Base-by-base conservation (phyloP, 2,113 vertebrate genomes). In the Pongo pygmaeus region DNA sequence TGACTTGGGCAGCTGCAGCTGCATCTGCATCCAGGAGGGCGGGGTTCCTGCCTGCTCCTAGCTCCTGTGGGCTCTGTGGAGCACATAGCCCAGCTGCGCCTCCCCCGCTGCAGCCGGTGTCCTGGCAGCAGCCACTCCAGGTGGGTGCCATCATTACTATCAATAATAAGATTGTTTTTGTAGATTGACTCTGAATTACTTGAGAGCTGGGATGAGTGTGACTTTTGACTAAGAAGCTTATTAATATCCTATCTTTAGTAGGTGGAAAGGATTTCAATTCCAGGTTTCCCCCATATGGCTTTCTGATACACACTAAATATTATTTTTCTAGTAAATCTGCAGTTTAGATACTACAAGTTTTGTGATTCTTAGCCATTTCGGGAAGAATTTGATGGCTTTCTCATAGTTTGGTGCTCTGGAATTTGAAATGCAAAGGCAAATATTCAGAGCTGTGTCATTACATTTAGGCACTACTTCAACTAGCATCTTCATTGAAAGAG, bases 371-470 rank as follows among this genome's bases (percentile, higher is more conserved):
- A n/a, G 20, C 40, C 8, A 75, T n/a, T 20, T 80, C 38, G 38
- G 67, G 6, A 89, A 89, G 72, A 95, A 78, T 30, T 55, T 40
- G 61, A 40, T 75, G 50, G 40, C 46, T 94, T 90, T 80, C n/a
- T 4, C 59, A 38, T 52, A 20, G 79, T 83, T 90, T 93, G 40
- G 13, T 57, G 61, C 12, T 94, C 27, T 83, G 70, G 50, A 84
- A 84, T 90, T 94, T 92, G 91, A 92, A 92, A 96, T 30, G 9
- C 43, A 59, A 85, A 93, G 16, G 52, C 32, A 67, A 1, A 1
- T 35, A 23, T 92, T 91, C 77, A 8, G 32, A 84, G 72, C 27
- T 43, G n/a, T 94, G 48, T 72, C 61, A 80, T 85, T 85, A 81
- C 18, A 75, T 92, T 94, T 80, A 80, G 48, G 78, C 38, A 72